Conservation (phyloP, 2,888 invertebrate species). For the Thysanoteuthis rhombus region DNA sequence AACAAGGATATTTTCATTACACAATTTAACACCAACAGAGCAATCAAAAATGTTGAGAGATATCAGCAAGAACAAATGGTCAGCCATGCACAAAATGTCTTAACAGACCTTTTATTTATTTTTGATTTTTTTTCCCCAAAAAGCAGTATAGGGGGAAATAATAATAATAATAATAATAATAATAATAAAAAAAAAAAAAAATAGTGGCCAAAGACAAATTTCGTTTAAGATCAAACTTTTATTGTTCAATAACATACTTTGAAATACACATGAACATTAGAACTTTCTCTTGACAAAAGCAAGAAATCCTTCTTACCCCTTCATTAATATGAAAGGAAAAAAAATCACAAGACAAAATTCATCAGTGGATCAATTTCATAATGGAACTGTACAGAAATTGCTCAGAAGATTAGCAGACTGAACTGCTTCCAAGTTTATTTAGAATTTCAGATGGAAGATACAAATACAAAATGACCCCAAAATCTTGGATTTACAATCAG, state of each 20-base stretch:
- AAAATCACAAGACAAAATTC: neutral
- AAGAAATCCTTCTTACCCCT: too few species aligned
- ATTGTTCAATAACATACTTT: neutral
- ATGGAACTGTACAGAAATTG: neutral
- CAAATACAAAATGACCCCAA: neutral
- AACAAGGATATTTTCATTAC: neutral
- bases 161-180: neutral
- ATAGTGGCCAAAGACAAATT: neutral
- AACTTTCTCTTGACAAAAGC: neutral
- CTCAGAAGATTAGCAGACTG: neutral
- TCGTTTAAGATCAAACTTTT: neutral
- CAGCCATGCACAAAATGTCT: too few species aligned
- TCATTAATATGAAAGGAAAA: neutral
- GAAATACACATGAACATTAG: neutral
- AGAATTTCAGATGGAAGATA: neutral
- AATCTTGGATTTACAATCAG: neutral
- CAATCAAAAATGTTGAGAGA: too few species aligned
- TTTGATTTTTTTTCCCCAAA: too few species aligned
- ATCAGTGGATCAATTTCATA: neutral
- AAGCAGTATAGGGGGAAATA: neutral
- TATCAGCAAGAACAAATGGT: too few species aligned
- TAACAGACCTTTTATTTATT: neutral
- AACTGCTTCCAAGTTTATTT: neutral
- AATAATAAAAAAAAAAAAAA: neutral
- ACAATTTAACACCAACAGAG: too few species aligned